Conservation (phyloP, 1,140 invertebrate species). For the Theocolax elegans region DNA sequence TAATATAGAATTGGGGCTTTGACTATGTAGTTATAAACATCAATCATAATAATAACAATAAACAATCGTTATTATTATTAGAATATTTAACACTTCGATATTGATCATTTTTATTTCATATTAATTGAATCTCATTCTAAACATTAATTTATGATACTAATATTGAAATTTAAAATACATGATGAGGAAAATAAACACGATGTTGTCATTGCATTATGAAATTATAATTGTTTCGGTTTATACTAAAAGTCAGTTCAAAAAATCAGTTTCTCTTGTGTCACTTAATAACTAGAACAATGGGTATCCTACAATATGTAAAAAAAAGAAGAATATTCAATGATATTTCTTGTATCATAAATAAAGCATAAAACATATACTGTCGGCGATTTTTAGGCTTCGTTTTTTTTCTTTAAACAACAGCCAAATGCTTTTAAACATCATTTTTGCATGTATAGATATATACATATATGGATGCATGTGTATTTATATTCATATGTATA, state of each 20-base stretch:
- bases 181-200: constrained; percentile 54
- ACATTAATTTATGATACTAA: too few relatives aligned
- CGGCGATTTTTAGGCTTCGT: constrained; percentile 44
- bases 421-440: constrained; percentile 28
- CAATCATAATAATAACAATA: too few relatives aligned
- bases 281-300: constrained; percentile 54
- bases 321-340: constrained; percentile 35
- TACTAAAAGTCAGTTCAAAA: constrained; percentile 31
- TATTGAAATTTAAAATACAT: too few relatives aligned
- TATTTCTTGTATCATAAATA: constrained; percentile 39
- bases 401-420: constrained; percentile 38
- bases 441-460: constrained; percentile 36
- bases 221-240: constrained; percentile 17
- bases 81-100: too few relatives aligned
- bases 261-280: constrained; percentile 37
- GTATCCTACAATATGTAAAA: constrained; percentile 52
- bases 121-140: too few relatives aligned
- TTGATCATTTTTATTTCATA: too few relatives aligned
- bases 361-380: constrained; percentile 36
- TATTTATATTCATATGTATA: constrained; percentile 49
- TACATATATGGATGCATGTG: constrained; percentile 46
- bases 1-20: too few relatives aligned
- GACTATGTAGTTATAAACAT: too few relatives aligned
- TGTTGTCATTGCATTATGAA: constrained; percentile 43
- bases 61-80: too few relatives aligned